A percentile compares a stretch with the other conserved stretches of the same genome.
Conservation (phyloP, 2,888 invertebrate species). For the Volucella inflata region DNA sequence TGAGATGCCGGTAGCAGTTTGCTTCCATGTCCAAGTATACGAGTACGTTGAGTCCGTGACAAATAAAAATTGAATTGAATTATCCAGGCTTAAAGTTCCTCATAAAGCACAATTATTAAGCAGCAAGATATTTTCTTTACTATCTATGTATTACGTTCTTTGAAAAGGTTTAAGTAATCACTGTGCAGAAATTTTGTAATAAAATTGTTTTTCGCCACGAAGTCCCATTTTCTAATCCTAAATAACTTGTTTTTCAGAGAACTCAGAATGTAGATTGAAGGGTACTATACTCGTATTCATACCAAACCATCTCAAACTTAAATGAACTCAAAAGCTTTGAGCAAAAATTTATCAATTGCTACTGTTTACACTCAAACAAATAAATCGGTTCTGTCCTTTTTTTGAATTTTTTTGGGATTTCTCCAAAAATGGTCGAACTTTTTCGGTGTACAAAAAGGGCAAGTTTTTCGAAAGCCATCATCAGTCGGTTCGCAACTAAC, state of each 20-base stretch:
- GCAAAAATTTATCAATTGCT: neutral
- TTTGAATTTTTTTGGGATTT: slow-evolving; percentile 47
- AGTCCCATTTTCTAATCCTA: too few species aligned
- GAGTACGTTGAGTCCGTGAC: neutral
- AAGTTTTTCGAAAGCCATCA: slow-evolving; percentile 29
- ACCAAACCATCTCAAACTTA: neutral
- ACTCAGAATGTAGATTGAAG: neutral
- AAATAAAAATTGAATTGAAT: neutral
- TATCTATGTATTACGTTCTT: too few species aligned
- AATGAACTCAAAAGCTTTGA: slow-evolving; percentile 29
- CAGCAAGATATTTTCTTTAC: too few species aligned
- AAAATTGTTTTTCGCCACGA: too few species aligned
- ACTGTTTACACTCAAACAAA: neutral
- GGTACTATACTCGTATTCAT: neutral
- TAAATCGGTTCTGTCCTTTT: slow-evolving; percentile 11
- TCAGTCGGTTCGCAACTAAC: slow-evolving; percentile 67
- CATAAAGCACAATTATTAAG: too few species aligned
- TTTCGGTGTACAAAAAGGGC: slow-evolving; percentile 63
- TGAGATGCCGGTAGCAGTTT: slow-evolving; percentile 36
- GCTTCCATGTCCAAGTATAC: slow-evolving; percentile 20
- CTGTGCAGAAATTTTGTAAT: too few species aligned
- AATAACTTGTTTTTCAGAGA: too few species aligned
- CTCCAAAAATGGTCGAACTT: slow-evolving; percentile 43
- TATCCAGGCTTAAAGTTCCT: neutral
- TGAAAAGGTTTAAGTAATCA: too few species aligned